A percentile compares a stretch with the other conserved stretches of the same genome.
These are phyloP conservation scores for Falcunculus frontatus DNA, from an alignment of 2,113 vertebrate species.

Conservation along the genomic window DNA sequence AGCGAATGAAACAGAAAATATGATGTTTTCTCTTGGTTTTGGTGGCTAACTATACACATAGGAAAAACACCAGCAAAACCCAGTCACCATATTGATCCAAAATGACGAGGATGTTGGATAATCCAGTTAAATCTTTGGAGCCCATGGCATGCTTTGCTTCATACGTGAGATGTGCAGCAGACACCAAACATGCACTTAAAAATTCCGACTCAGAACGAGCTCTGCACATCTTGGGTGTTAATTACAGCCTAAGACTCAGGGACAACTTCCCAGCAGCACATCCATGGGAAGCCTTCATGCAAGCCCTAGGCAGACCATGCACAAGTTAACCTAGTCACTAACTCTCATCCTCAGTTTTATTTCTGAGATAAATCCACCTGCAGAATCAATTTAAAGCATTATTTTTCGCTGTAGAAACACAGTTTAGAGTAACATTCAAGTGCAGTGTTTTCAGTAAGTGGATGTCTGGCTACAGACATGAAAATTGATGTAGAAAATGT, in stretches of 20 bases:
- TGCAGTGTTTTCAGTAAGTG: not conserved
- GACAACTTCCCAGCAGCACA: not conserved
- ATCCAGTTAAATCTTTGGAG: not conserved
- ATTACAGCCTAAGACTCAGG: not conserved
- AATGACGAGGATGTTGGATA: not conserved
- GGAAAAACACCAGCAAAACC: constrained; percentile 1
- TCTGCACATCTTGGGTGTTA: not conserved
- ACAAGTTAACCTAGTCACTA: not conserved
- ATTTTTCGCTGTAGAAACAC: not conserved
- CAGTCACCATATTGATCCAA: not conserved
- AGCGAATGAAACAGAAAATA: constrained; percentile 45
- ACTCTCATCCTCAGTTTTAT: not conserved
- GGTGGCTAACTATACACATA: constrained; percentile 31
- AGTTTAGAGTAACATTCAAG: not conserved
- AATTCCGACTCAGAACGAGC: not conserved
- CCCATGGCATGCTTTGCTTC: not conserved
- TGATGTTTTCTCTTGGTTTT: constrained; percentile 17
- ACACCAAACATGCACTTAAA: not conserved
- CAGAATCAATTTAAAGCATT: not conserved
- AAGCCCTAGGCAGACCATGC: not conserved
- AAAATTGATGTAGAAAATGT: not conserved
- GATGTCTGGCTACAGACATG: not conserved
- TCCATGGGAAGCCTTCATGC: not conserved
- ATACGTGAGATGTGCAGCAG: not conserved
- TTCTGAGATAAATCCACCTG: not conserved